Evolutionary conservation across 2,888 invertebrate species (phyloP).

Genomic region (Synanthedon myopaeformis): DNA sequence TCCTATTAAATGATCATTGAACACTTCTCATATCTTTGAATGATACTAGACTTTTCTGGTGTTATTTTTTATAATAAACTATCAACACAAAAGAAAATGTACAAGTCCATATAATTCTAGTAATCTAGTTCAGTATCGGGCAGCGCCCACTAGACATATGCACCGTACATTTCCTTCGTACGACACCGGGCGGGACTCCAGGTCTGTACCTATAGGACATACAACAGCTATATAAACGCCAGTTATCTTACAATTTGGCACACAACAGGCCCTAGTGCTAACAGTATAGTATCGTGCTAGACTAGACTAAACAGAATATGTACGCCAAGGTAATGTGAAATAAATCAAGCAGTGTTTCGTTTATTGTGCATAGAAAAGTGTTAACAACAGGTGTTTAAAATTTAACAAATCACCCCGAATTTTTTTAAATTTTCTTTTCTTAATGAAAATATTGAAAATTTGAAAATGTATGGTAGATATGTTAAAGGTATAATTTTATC

Average conservation of each 20-base stretch:
- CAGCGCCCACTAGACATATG: constrained; percentile 46
- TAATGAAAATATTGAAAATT: too few relatives aligned
- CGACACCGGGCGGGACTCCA: constrained; percentile 25
- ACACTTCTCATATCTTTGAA: too few relatives aligned
- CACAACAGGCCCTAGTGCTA: constrained; percentile 55
- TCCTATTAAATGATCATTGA: too few relatives aligned
- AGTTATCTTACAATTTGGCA: constrained; percentile 56
- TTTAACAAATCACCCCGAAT: background rate
- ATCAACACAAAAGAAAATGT: background rate
- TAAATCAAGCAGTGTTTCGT: constrained; percentile 6
- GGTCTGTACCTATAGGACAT: constrained; percentile 50
- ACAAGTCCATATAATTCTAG: constrained; percentile 7
- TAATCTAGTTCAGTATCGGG: constrained; percentile 39
- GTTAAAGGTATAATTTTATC: too few relatives aligned
- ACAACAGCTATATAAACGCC: constrained; percentile 56
- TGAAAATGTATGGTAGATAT: too few relatives aligned
- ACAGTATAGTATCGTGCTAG: constrained; percentile 42
- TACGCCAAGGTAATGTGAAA: constrained; percentile 50
- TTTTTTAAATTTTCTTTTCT: too few relatives aligned
- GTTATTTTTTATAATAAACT: too few relatives aligned
- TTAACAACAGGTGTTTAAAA: background rate
- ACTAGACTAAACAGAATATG: constrained; percentile 47
- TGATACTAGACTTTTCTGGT: too few relatives aligned
- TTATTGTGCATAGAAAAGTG: constrained; percentile 3
- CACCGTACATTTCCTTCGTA: constrained; percentile 21